Evolutionary conservation across 2,797 vertebrate species (phyloP).

Genomic region (Rhynchotus rufescens): DNA sequence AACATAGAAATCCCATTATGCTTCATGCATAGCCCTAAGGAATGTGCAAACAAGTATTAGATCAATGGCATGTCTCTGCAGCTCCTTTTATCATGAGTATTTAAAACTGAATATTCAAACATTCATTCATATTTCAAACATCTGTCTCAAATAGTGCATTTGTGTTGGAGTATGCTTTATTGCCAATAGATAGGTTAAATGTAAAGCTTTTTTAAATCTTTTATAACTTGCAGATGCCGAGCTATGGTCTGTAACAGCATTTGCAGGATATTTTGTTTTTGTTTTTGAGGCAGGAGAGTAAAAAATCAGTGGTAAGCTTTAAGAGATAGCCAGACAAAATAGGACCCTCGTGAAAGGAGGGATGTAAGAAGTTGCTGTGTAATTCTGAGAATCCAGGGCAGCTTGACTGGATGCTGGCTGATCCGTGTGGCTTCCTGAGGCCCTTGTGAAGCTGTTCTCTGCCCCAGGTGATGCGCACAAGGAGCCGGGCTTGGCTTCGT

Average conservation of each 20-base stretch:
- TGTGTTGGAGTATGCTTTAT: constrained; percentile 62
- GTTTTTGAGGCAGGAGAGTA: neutral
- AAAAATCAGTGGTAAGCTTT: neutral
- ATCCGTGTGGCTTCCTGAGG: neutral
- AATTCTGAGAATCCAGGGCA: neutral
- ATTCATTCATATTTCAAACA: constrained; percentile 82
- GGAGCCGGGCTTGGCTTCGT: neutral
- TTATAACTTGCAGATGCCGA: constrained; percentile 63
- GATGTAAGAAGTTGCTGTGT: neutral
- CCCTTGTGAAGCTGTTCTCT: neutral
- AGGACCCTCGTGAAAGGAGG: neutral
- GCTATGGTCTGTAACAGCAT: constrained; percentile 19
- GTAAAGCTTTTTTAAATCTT: constrained; percentile 58
- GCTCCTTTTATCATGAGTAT: constrained; percentile 80
- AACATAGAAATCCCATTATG: constrained; percentile 82
- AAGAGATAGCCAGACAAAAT: neutral
- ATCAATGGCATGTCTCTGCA: constrained; percentile 79
- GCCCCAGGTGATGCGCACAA: neutral
- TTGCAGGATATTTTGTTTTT: neutral
- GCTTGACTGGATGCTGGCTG: neutral
- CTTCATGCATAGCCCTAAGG: constrained; percentile 79
- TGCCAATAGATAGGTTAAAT: constrained; percentile 59
- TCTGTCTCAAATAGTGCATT: constrained; percentile 68
- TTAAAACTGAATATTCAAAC: constrained; percentile 84
- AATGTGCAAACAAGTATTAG: constrained; percentile 82